Evolutionary conservation across 2,113 vertebrate species (phyloP), one percentile per base, ranked within the genome.

Genomic region (Oreochromis aureus): DNA sequence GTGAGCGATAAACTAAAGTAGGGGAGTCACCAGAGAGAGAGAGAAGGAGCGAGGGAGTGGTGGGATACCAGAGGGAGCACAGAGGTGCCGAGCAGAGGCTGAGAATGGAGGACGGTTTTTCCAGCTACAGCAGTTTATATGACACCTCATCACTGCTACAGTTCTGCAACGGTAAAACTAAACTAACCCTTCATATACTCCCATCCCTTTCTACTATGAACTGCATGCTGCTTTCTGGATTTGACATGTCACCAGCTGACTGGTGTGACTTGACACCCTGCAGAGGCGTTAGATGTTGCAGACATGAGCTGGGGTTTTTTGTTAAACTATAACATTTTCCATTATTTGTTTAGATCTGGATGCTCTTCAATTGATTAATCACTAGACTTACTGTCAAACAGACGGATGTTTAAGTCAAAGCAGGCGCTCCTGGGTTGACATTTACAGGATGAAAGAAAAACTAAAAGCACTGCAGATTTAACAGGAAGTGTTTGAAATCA

Each of bases 51-150:
- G 9, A 59, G 83, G 80, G 73, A 87, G 90, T 63, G 76, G 85
- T 84, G 73, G 92, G 86, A 90, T 76, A 90, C 51, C 86, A 78
- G 86, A 81, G 81, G 66, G 85, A 91, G 66, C 56, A 76, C 24
- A 86, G 80, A 86, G 91, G 71, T 89, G 85, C 93, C 85, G 94
- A 95, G 96, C 95, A 93, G 89, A 93, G 94, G 91, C 87, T 80
- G 93, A 97, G 97, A 95, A 99, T 99, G 98, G 98, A 99, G 97
- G 98, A 99, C 98, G 98, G 98, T 10, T 98, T 98, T 93, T 97
- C 98, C 95, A 97, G 96, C 95, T 97, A 97, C 95, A 97, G 98
- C 97, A 98, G 97, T 95, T 97, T 99, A 89, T 99, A 99, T 95
- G 98, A 99, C 97, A 99, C 98, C 93, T 98, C 98, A 80, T 99